Percentiles rank a stretch among this genome's conserved stretches.
Evolutionary conservation across 35 echinoderm and acorn worm genomes (phyloP).

Genomic region (Apostichopus parvimensis): DNA sequence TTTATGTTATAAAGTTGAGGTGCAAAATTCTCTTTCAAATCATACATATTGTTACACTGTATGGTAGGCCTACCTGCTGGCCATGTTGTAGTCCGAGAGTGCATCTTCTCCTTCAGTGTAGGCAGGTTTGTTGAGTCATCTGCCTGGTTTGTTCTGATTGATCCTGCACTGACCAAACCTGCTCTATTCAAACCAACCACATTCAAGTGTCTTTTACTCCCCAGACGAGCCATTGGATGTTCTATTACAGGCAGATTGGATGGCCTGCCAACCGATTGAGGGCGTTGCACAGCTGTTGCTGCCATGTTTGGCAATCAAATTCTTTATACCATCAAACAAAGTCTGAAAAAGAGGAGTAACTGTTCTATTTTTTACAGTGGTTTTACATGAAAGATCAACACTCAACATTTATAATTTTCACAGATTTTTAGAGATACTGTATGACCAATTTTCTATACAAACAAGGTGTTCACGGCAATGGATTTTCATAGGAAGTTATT

Average conservation of each 20-base stretch:
- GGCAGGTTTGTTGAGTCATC: constrained; percentile 61
- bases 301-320: constrained; percentile 55
- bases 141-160: background rate
- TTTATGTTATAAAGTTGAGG: too few species aligned
- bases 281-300: constrained; percentile 56
- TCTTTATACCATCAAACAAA: background rate
- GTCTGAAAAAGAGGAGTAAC: background rate
- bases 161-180: constrained; percentile 38
- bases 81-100: constrained; percentile 76
- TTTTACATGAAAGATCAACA: too few species aligned
- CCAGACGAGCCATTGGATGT: constrained; percentile 80
- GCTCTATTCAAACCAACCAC: constrained; percentile 59
- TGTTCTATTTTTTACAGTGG: too few species aligned
- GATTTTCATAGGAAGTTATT: too few species aligned
- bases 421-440: too few species aligned
- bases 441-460: too few species aligned
- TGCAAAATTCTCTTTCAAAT: background rate
- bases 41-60: too few species aligned
- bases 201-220: constrained; percentile 73
- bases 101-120: constrained; percentile 51
- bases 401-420: too few species aligned
- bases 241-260: constrained; percentile 89
- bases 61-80: constrained; percentile 44
- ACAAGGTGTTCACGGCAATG: too few species aligned
- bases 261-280: constrained; percentile 55